Evolutionary conservation across 2,888 invertebrate genomes (phyloP).

Genomic region (Amaurobius ferox): DNA sequence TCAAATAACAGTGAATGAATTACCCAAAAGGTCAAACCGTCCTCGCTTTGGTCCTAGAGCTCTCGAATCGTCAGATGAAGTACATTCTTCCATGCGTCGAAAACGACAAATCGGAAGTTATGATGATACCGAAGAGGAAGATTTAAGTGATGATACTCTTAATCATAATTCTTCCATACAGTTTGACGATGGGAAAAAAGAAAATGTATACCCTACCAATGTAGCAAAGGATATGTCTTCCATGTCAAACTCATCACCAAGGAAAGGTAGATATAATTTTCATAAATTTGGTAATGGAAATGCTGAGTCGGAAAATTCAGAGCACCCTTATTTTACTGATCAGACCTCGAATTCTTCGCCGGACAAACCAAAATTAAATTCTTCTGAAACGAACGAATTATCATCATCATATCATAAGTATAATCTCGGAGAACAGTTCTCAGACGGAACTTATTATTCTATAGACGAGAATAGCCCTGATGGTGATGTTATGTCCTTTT

Average conservation of each 20-base stretch:
- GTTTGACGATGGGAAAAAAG: neutral
- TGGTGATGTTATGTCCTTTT: conserved; percentile 49
- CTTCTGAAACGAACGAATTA: neutral
- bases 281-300: neutral
- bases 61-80: conserved; percentile 14
- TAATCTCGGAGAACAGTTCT: neutral
- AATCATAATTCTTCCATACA: neutral
- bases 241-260: neutral
- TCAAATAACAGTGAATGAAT: conserved; percentile 53
- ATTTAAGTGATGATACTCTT: neutral
- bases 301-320: no score
- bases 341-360: neutral
- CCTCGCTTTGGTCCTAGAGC: conserved; percentile 47
- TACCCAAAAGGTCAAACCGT: conserved; percentile 1
- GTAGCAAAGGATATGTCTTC: neutral
- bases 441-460: neutral
- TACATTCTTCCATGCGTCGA: neutral
- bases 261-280: neutral
- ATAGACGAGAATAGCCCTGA: neutral
- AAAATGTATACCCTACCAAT: neutral
- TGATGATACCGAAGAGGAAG: neutral
- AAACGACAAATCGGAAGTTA: conserved; percentile 3
- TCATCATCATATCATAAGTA: no score
- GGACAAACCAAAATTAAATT: neutral
- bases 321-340: no score